These are phyloP conservation scores for Ptychochromis oligacanthus DNA, from an alignment of 2,113 vertebrate species.

Conservation along the genomic window DNA sequence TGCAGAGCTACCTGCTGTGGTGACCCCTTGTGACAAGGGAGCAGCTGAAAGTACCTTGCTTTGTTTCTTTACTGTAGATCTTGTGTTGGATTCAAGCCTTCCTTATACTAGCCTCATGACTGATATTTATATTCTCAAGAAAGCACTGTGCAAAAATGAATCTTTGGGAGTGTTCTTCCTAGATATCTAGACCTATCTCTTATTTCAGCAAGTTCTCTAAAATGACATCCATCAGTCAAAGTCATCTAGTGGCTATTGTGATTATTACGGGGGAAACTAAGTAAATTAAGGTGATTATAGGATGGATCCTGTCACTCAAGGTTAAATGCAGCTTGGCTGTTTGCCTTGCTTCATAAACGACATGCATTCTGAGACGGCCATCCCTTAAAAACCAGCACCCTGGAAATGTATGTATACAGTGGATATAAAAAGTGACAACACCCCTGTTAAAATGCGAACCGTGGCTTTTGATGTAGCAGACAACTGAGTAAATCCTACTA, in stretches of 20 bases:
- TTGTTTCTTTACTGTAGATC: too few species aligned
- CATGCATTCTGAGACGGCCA: background rate
- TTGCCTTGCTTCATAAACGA: rapidly evolving
- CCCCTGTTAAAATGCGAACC: too few species aligned
- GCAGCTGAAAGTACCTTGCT: too few species aligned
- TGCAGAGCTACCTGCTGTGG: too few species aligned
- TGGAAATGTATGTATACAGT: too few species aligned
- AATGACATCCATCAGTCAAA: background rate
- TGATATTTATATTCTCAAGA: background rate
- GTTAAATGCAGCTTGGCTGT: background rate
- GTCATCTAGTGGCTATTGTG: background rate
- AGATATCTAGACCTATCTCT: background rate
- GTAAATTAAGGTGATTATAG: background rate
- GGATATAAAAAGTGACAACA: too few species aligned
- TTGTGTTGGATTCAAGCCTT: background rate
- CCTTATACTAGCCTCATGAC: rapidly evolving
- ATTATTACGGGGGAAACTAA: background rate
- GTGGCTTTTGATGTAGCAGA: too few species aligned
- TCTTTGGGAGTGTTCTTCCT: background rate
- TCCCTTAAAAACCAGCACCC: background rate
- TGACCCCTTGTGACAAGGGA: too few species aligned
- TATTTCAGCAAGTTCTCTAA: background rate
- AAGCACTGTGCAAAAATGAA: background rate
- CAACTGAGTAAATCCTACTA: too few species aligned
- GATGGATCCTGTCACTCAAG: background rate